Evolutionary conservation across 2,797 vertebrate genomes (phyloP), one percentile per base, ranked within the genome.

Genomic region (Thamnophis elegans): DNA sequence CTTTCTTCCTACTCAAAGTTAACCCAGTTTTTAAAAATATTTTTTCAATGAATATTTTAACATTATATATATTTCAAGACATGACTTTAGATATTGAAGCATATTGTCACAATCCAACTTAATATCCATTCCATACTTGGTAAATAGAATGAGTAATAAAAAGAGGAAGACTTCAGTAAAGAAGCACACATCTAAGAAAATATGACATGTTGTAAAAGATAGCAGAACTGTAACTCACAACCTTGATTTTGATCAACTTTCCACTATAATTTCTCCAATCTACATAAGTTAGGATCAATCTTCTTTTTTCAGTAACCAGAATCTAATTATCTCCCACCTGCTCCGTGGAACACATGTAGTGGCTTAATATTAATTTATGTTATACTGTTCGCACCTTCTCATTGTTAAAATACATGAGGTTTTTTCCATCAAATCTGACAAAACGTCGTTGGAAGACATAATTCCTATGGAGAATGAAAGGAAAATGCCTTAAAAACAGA

Each of bases 361-460:
- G 36, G 28, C 73, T n/a, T 68, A 56, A 78, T 28, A 68, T 56
- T 73, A 90, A n/a, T n/a, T 58, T 14, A 32, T n/a, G 13, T 58
- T 14, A 1, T 73, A 53, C 58, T 20, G 2, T 9, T 60, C 47
- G 12, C 96, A 99, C 99, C 99, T 99, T 99, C 94, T 99, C 99
- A 56, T 97, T 99, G 96, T 98, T 98, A 92, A 98, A 99, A 96
- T 99, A 99, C 99, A 98, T 99, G 95, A 99, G 97, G 95, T 98
- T 99, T 95, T 98, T 99, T 13, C 99, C 99, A 0, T 99, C 99
- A 51, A 99, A 99, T 96, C 98, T 99, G 95, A 99, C 98, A 1
- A 98, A 99, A 90, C 99, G 98, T 94, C 98, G 99, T 98, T 99
- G 99, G 97, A 99, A 99, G 95, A 99, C 99, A 9, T 99, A 99